Evolutionary conservation across 2,797 vertebrate genomes (phyloP).

Genomic region (Ciconia nigra): DNA sequence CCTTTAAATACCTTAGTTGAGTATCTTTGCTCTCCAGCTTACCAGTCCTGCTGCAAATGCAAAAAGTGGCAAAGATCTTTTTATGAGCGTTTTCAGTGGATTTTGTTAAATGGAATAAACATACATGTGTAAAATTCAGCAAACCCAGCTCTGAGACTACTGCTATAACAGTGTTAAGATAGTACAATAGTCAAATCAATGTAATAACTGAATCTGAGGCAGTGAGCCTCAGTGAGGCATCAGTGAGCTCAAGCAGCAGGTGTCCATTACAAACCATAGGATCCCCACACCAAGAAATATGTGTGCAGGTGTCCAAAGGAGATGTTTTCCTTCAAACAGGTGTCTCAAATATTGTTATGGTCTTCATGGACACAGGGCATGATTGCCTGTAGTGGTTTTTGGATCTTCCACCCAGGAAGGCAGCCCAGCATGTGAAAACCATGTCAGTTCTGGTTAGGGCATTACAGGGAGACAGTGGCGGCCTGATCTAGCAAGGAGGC

Average conservation of each 20-base stretch:
- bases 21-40: neutral
- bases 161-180: neutral
- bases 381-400: neutral
- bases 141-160: neutral
- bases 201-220: neutral
- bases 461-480: neutral
- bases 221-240: neutral
- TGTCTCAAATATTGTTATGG: neutral
- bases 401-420: neutral
- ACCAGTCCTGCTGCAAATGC: neutral
- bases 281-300: neutral
- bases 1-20: neutral
- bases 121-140: neutral
- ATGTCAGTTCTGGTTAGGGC: neutral
- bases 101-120: neutral
- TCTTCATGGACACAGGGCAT: neutral
- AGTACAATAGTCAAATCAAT: neutral
- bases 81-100: neutral
- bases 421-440: neutral
- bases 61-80: neutral
- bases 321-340: neutral
- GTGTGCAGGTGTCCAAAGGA: neutral
- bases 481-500: neutral
- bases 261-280: neutral
- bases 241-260: neutral